Evolutionary conservation across 1,140 invertebrate species (phyloP).

Genomic region (Holcopasites calliopsidis): DNA sequence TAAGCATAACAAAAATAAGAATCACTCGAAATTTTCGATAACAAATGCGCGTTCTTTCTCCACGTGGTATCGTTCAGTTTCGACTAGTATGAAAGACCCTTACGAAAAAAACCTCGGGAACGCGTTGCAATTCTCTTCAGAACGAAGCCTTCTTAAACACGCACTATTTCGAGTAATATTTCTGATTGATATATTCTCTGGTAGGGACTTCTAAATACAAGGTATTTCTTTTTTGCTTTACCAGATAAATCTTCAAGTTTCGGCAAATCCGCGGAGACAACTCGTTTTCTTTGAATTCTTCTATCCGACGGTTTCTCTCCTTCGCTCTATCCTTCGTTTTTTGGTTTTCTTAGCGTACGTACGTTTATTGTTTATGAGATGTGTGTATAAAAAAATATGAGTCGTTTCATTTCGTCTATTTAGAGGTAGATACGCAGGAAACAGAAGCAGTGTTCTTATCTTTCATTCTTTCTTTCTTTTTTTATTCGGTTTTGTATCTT

Average conservation of each 20-base stretch:
- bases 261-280: no score
- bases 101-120: background rate
- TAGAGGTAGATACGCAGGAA: slow-evolving; percentile 76
- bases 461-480: slow-evolving; percentile 44
- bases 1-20: background rate
- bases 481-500: slow-evolving; percentile 40
- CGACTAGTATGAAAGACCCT: background rate
- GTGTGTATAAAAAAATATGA: slow-evolving; percentile 76
- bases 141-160: background rate
- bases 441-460: slow-evolving; percentile 71
- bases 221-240: background rate
- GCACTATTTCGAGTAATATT: background rate
- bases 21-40: background rate
- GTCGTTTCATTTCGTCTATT: slow-evolving; percentile 72
- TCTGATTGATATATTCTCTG: slow-evolving; percentile 12
- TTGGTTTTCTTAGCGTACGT: slow-evolving; percentile 59
- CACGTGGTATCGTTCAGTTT: background rate
- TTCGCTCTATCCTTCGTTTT: slow-evolving; percentile 3
- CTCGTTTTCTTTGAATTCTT: background rate
- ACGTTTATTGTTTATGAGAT: slow-evolving; percentile 72
- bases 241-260: no score
- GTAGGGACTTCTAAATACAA: background rate
- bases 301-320: background rate
- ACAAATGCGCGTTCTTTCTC: background rate
- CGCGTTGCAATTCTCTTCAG: background rate